phyloP scores from a whole-genome alignment of 2,113 vertebrate species.

The Corynorhinus townsendii region DNA sequence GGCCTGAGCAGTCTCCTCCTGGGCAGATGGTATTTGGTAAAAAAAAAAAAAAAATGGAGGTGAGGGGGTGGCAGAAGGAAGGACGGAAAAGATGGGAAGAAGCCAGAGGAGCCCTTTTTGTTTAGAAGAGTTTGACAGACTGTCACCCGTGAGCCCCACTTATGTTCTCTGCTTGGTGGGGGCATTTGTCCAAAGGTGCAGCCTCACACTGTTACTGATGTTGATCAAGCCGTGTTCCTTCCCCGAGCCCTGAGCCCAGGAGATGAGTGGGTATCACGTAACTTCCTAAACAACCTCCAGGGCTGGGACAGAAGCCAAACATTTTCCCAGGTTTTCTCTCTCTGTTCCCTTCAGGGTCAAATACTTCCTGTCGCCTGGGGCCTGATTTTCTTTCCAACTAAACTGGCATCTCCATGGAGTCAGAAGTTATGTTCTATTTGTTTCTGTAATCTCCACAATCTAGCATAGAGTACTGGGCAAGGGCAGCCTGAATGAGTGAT shows the following conservation, averaged over 20 bases:
- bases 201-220: not conserved
- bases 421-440: not conserved
- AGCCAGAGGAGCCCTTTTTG: not conserved
- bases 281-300: not conserved
- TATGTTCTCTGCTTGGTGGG: not conserved
- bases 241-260: not conserved
- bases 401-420: not conserved
- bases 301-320: not conserved
- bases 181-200: not conserved
- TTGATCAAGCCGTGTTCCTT: not conserved
- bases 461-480: not conserved
- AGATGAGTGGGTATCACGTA: not conserved
- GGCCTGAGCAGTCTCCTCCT: not conserved
- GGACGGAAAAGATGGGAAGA: not conserved
- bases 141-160: not conserved
- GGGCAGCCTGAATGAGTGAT: not conserved
- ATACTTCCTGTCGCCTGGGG: not conserved
- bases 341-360: not conserved
- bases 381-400: not conserved
- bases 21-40: not conserved
- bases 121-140: not conserved
- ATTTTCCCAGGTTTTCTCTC: not conserved
- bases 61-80: not conserved
- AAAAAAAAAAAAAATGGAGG: not conserved
- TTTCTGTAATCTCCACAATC: not conserved